Evolutionary conservation across 2,888 invertebrate species (phyloP), one percentile per base, ranked within the genome.

Genomic region (Ischnus inquisitorius): DNA sequence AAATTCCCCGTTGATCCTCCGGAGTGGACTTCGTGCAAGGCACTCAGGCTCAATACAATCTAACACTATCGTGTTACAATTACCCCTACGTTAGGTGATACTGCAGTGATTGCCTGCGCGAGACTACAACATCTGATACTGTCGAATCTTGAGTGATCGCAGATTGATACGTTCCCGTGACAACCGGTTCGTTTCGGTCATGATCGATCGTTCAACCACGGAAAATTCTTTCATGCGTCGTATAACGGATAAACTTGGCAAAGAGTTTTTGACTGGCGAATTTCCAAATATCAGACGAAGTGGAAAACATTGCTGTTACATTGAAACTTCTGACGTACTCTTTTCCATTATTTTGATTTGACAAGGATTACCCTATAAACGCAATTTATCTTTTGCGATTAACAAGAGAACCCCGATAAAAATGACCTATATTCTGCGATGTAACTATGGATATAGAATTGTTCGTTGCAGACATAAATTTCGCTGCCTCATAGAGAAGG

Each of bases 1-100:
- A 76, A 67, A 83, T 83, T 79, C 79, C 19, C 60, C 19, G 54
- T 54, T 76, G 65, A 76, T 76, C 76, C 67, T 71, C 65, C 22
- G 6, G 71, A 76, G 48, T 71, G 57, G 65, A 83, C 68, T 22
- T 10, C 19, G 67, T 19, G 68, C 25, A 60, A 69, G 34, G 79
- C 79, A 71, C 75, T 83, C 69, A 43, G 43, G 60, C 46, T n/a
- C 76, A 19, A 71, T 71, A 64, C 71, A 62, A 74, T 74, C 34
- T 51, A 16, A 69, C 39, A 3, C 46, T 28, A 51, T 28, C 28
- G 16, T 4, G 14, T 48, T 74, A 28, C 34, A 25, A 14, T 41
- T 60, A n/a, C 22, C 62, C 41, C 14, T n/a, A 19, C 22, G 54
- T 39, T 34, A 34, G 41, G 25, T 41, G 54, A 51, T 39, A 8